Conservation (phyloP, 1,140 invertebrate species). For the Heliothis virescens region DNA sequence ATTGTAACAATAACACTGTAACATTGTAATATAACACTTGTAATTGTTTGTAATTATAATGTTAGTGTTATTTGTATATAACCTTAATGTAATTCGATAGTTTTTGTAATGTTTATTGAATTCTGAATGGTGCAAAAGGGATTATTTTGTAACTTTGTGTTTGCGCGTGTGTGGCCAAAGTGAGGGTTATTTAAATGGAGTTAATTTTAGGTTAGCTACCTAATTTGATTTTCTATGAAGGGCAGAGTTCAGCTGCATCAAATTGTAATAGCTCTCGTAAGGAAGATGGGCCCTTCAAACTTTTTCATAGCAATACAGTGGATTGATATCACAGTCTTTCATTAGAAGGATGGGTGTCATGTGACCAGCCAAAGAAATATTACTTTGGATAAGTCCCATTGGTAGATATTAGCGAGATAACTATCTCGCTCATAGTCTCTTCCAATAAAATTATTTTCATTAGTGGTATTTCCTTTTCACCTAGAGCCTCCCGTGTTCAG, state of each 20-base stretch:
- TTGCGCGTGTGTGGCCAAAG: slow-evolving; percentile 8
- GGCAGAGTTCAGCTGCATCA: background rate
- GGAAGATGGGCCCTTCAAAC: too few species aligned
- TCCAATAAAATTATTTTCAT: too few species aligned
- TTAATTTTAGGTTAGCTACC: slow-evolving; percentile 4
- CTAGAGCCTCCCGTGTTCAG: too few species aligned
- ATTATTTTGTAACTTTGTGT: slow-evolving; percentile 14
- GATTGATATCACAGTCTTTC: too few species aligned
- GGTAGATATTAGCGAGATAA: too few species aligned
- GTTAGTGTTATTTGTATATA: slow-evolving; percentile 11
- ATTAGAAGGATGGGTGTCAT: too few species aligned
- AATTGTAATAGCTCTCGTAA: too few species aligned
- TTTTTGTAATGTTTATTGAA: slow-evolving; percentile 43
- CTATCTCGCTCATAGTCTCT: too few species aligned
- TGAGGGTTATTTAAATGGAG: slow-evolving; percentile 6
- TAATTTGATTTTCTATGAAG: background rate
- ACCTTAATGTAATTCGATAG: slow-evolving; percentile 41
- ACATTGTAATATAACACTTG: slow-evolving; percentile 38
- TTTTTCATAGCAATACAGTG: background rate
- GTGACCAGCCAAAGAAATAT: too few species aligned
- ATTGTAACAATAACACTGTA: background rate
- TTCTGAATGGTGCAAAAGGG: slow-evolving; percentile 5
- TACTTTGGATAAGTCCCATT: too few species aligned
- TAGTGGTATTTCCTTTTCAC: too few species aligned
- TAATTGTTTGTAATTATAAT: slow-evolving; percentile 9